Evolutionary conservation across 2,888 invertebrate species (phyloP), one percentile per base, ranked within the genome.

Genomic region (Eremobia ochroleuca): DNA sequence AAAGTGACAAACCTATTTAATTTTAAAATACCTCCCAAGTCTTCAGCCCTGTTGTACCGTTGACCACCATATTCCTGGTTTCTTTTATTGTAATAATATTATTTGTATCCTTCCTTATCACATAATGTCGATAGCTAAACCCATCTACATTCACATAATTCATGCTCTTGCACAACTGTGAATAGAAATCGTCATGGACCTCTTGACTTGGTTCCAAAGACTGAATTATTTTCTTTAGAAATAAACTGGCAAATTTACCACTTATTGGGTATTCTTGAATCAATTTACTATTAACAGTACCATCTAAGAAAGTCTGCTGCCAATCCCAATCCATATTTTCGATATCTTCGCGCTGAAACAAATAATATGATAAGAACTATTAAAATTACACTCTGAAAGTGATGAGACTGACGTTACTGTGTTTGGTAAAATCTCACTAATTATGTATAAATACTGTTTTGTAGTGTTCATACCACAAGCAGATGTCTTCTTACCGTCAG

Each of bases 11-110:
- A 86, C 72, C 70, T 83, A 78, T 40, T 37, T 15, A 66, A 71
- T 18, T 43, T 74, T 71, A 49, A 77, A 76, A 87, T 94, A 98
- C 98, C 97, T 98, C 98, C 98, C 98, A 98, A 88, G 97, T 98
- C 86, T 97, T 97, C 87, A 98, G 95, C 43, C 98, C 98, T 28
- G 98, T 98, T 34, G 98, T 98, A 46, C 98, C 98, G 92, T 98
- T 97, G 0, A 98, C 97, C 85, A 98, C 98, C 91, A 98, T 97
- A 91, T 97, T 98, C 76, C 97, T 97, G 77, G 97, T 98, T 94
- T 98, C 98, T 86, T 97, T 97, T 71, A 98, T 93, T 25, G 97
- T 97, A 52, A 98, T 93, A 55, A 95, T 92, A 82, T 91, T 92
- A 85, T 77, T 86, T 61, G 92, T 80, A 74, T 94, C 90, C 77